Conservation (phyloP, 2,888 invertebrate species). For the Clusia tigrina region DNA sequence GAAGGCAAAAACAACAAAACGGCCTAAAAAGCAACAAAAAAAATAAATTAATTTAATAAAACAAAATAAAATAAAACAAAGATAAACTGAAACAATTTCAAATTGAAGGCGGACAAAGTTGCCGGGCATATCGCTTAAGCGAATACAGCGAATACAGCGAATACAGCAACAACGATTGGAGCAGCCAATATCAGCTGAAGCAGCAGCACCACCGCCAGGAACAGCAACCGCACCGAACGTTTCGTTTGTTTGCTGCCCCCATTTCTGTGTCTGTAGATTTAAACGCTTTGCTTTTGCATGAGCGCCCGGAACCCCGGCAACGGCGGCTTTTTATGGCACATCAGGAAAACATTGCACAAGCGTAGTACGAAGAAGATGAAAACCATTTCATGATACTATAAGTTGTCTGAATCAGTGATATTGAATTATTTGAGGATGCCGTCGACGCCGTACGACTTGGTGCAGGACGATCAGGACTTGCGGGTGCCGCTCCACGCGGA, state of each 20-base stretch:
- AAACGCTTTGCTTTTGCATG: too few relatives aligned
- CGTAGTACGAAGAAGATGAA: constrained; percentile 65
- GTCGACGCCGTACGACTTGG: constrained; percentile 90
- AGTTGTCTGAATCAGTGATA: constrained; percentile 66
- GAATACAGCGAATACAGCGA: neutral
- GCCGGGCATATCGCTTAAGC: too few relatives aligned
- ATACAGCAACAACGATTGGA: too few relatives aligned
- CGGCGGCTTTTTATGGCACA: constrained; percentile 60
- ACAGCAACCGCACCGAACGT: neutral
- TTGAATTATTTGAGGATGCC: constrained; percentile 74
- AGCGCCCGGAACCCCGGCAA: constrained; percentile 52
- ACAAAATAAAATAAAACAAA: too few relatives aligned
- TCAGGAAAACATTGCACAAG: constrained; percentile 61
- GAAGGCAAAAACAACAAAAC: too few relatives aligned
- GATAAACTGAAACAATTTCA: too few relatives aligned
- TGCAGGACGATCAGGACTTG: constrained; percentile 95
- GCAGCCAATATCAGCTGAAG: too few relatives aligned
- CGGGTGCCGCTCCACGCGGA: constrained; percentile 96
- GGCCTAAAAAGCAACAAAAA: too few relatives aligned
- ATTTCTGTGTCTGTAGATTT: too few relatives aligned
- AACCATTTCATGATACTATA: constrained; percentile 65
- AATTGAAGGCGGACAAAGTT: too few relatives aligned
- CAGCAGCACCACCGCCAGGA: neutral
- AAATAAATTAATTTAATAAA: neutral
- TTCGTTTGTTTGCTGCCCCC: too few relatives aligned